These are phyloP conservation scores for Pelusios castaneus DNA, from an alignment of 2,113 vertebrate genomes.

Conservation along the genomic window DNA sequence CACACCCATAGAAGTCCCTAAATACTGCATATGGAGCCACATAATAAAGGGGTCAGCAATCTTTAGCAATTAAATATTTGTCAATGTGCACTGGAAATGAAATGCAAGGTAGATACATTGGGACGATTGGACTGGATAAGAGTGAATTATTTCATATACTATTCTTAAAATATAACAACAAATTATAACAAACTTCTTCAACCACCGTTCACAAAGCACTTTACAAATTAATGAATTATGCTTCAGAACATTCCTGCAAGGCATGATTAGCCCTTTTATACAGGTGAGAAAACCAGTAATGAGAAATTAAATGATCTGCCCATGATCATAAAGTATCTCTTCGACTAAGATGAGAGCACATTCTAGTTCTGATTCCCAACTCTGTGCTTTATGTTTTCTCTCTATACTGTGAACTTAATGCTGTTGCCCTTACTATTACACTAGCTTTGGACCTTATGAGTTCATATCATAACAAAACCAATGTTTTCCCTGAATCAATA, in stretches of 20 bases:
- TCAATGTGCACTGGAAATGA: neutral
- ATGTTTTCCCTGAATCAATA: neutral
- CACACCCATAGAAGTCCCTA: neutral
- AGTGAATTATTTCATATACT: neutral
- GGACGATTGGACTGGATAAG: neutral
- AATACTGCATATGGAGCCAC: neutral
- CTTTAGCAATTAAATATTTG: neutral
- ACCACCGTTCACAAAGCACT: neutral
- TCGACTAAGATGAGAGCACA: neutral
- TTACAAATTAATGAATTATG: neutral
- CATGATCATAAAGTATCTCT: neutral
- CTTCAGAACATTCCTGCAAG: neutral
- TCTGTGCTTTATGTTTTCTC: neutral
- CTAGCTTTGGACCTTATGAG: neutral
- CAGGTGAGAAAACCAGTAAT: neutral
- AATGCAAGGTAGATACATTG: neutral
- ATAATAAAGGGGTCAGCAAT: neutral
- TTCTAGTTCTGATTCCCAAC: neutral
- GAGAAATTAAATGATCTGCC: neutral
- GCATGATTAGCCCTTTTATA: neutral
- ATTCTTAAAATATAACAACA: neutral
- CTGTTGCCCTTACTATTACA: neutral
- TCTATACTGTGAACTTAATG: neutral
- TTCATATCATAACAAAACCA: neutral
- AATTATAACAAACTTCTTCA: neutral